A percentile compares a stretch with the other conserved stretches of the same genome.
phyloP scores from a whole-genome alignment of 1,140 invertebrate species.

The Monochamus saltuarius region DNA sequence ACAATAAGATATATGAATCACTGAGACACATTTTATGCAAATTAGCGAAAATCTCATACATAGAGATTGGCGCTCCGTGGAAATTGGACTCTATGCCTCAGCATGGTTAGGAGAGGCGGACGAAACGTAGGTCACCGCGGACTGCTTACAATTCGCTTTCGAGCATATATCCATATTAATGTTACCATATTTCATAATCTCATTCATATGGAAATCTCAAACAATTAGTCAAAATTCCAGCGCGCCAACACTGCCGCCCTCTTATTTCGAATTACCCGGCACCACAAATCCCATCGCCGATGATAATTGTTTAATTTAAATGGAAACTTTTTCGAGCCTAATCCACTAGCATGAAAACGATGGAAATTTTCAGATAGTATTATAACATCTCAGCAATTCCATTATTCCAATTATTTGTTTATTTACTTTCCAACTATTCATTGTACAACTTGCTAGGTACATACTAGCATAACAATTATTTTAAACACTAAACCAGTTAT shows the following conservation, averaged over 20 bases:
- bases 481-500: no score
- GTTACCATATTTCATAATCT: constrained; percentile 55
- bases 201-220: constrained; percentile 54
- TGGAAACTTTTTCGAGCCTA: background rate
- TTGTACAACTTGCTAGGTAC: no score
- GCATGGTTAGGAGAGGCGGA: constrained; percentile 25
- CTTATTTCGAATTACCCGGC: constrained; percentile 4
- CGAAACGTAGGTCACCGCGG: constrained; percentile 37
- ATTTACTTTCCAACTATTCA: no score
- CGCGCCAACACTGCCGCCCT: constrained; percentile 12
- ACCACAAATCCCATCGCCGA: background rate
- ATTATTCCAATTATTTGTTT: no score
- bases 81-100: constrained; percentile 30
- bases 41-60: constrained; percentile 53
- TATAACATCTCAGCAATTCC: no score
- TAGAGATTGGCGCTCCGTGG: constrained; percentile 49
- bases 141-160: constrained; percentile 51
- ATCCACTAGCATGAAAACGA: no score
- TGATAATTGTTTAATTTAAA: background rate
- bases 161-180: constrained; percentile 54
- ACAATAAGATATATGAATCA: constrained; percentile 53
- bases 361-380: no score
- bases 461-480: no score
- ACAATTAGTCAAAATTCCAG: constrained; percentile 54
- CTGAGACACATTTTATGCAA: constrained; percentile 54